Evolutionary conservation across 1,140 invertebrate species (phyloP).

Genomic region (Delia radicum): DNA sequence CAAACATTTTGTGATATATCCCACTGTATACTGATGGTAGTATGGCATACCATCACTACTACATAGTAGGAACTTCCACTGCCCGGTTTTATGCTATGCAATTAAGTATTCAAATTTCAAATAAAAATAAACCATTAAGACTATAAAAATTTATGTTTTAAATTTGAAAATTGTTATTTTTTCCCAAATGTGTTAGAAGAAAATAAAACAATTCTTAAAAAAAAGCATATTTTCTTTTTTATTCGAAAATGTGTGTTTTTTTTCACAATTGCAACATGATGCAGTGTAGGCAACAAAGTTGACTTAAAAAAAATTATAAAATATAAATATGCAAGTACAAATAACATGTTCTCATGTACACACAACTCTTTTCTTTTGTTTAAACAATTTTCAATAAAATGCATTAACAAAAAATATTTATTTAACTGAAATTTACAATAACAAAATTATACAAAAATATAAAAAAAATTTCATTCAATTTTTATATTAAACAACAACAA

Average conservation of each 20-base stretch:
- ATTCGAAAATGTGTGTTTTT: background rate
- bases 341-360: background rate
- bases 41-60: no score
- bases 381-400: no score
- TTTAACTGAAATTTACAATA: background rate
- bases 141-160: conserved; percentile 11
- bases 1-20: no score
- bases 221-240: background rate
- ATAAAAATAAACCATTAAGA: background rate
- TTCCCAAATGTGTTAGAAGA: no score
- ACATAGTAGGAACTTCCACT: no score
- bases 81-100: background rate
- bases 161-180: no score
- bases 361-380: no score
- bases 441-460: no score
- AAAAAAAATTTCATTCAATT: no score
- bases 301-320: background rate
- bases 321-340: background rate
- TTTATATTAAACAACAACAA: background rate
- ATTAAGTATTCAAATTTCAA: conserved; percentile 16
- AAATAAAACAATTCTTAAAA: background rate
- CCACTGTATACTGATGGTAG: no score
- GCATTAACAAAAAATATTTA: background rate
- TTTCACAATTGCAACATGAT: background rate
- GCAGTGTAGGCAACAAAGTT: background rate